These are phyloP conservation scores for Pachyuromys duprasi DNA, from an alignment of 2,797 vertebrate species.

Conservation along the genomic window DNA sequence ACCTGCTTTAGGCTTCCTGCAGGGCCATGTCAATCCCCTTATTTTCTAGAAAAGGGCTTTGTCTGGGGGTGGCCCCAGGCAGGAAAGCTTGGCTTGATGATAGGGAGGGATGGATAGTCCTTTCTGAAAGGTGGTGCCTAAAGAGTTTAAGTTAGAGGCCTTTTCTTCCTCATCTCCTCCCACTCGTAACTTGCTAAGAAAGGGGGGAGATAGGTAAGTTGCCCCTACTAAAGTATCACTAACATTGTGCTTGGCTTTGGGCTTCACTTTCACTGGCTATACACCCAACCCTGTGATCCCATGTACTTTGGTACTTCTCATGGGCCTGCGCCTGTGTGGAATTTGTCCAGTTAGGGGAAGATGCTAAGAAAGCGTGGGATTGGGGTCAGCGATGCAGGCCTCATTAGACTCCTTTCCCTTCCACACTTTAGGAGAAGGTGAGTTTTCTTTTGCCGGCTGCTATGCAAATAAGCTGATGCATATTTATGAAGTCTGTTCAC, in stretches of 20 bases:
- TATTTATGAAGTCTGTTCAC: constrained; percentile 73
- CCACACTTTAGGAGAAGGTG: constrained; percentile 75
- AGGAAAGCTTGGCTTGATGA: constrained; percentile 59
- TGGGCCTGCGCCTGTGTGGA: neutral
- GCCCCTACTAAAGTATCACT: neutral
- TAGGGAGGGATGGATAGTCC: neutral
- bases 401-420: constrained; percentile 59
- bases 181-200: constrained; percentile 22
- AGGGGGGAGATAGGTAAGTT: neutral
- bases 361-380: constrained; percentile 18
- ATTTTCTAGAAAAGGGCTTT: constrained; percentile 93
- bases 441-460: constrained; percentile 74
- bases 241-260: neutral
- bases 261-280: constrained; percentile 22
- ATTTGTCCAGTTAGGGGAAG: constrained; percentile 17
- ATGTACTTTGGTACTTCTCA: constrained; percentile 39
- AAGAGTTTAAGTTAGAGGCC: constrained; percentile 58
- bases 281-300: neutral
- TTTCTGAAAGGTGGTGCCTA: constrained; percentile 62
- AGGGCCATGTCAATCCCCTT: constrained; percentile 96
- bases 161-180: neutral
- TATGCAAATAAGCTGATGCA: constrained; percentile 75
- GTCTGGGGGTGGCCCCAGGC: constrained; percentile 88
- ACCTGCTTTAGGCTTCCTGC: constrained; percentile 94
- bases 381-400: constrained; percentile 47